Evolutionary conservation across 2,797 vertebrate species (phyloP).

Genomic region (Gallinago nigripennis): DNA sequence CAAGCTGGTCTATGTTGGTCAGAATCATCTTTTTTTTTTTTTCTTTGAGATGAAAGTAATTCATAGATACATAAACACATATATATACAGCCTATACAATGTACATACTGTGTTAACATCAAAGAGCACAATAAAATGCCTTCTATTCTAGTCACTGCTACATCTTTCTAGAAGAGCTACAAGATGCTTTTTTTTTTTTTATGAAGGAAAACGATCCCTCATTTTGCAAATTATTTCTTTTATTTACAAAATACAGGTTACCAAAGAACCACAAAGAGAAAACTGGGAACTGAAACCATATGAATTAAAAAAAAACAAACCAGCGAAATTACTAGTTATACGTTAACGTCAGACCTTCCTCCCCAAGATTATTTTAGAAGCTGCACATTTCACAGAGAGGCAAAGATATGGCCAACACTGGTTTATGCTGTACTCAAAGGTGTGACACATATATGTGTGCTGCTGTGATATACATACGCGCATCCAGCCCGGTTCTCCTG

Average conservation of each 20-base stretch:
- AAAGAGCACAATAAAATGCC: background rate
- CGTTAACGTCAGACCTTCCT: background rate
- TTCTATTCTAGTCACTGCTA: background rate
- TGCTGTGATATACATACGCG: background rate
- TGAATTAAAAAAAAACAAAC: rapidly evolving
- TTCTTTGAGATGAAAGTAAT: background rate
- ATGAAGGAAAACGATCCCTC: background rate
- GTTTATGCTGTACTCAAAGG: background rate
- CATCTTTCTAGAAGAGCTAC: background rate
- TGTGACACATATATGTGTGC: background rate
- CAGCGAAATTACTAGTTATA: background rate
- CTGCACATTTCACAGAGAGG: background rate
- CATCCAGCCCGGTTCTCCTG: background rate
- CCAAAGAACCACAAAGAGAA: background rate
- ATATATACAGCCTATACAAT: background rate
- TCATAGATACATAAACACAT: background rate
- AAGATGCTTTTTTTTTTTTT: background rate
- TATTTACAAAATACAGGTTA: background rate
- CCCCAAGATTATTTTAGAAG: background rate
- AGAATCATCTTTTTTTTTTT: background rate
- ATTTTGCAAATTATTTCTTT: background rate
- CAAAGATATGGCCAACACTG: rapidly evolving
- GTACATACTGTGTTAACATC: background rate
- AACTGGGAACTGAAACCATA: background rate
- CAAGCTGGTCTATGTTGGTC: background rate